phyloP scores from a whole-genome alignment of 2,888 invertebrate species.

The Loripinus fragilis region DNA sequence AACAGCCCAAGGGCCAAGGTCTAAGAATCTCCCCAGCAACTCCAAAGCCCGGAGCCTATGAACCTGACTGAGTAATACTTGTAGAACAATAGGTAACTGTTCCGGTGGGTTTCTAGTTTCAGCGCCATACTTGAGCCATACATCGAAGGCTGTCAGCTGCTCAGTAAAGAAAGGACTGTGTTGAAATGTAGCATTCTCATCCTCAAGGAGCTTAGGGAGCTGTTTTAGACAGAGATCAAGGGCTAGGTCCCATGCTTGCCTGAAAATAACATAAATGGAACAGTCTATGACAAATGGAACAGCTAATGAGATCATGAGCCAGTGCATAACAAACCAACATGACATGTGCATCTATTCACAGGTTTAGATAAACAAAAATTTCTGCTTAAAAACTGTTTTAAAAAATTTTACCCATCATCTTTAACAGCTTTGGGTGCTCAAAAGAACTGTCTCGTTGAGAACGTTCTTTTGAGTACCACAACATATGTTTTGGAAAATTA shows the following conservation, averaged over 20 bases:
- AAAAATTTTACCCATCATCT: no score
- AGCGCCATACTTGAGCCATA: conserved; percentile 93
- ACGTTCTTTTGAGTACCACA: no score
- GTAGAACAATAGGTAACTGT: conserved; percentile 98
- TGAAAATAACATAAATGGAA: no score
- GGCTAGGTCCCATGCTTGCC: conserved; percentile 99
- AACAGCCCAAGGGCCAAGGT: conserved; percentile 94
- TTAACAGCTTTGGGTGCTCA: no score
- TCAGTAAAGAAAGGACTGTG: conserved; percentile 98
- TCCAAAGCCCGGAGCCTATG: conserved; percentile 98
- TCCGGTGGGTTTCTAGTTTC: conserved; percentile 94
- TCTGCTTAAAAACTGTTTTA: no score
- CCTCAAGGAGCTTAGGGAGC: conserved; percentile 86
- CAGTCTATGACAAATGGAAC: no score
- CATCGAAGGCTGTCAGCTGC: conserved; percentile 98
- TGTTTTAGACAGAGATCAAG: conserved; percentile 97
- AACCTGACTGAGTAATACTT: conserved; percentile 89
- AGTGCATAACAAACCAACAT: no score
- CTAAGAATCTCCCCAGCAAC: conserved; percentile 94
- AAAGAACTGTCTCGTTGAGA: no score
- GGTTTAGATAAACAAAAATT: no score
- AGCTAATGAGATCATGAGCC: no score
- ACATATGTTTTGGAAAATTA: no score
- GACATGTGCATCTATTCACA: no score
- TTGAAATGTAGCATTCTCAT: conserved; percentile 75